These are phyloP conservation scores for Regulus satrapa DNA, from an alignment of 2,113 vertebrate species.

Conservation along the genomic window DNA sequence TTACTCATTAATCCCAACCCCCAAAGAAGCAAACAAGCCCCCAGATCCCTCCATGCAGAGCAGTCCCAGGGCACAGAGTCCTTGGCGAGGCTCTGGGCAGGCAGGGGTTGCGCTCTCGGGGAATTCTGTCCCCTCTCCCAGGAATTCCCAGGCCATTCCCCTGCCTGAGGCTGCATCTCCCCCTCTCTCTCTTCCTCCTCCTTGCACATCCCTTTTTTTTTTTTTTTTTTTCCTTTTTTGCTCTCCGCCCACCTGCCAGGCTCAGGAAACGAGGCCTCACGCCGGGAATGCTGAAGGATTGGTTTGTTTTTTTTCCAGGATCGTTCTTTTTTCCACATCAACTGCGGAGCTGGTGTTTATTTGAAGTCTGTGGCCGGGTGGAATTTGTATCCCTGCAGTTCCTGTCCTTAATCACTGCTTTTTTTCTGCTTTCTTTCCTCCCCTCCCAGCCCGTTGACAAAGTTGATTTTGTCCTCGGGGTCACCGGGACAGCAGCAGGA, in stretches of 20 bases:
- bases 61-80: background rate
- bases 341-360: constrained; percentile 49
- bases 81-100: background rate
- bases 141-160: background rate
- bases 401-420: constrained; percentile 57
- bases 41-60: too few relatives aligned
- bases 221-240: background rate
- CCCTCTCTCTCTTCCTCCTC: fast-evolving
- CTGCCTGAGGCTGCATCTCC: background rate
- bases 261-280: background rate
- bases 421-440: background rate
- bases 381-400: constrained; percentile 50
- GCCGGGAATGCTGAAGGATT: background rate
- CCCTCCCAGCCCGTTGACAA: background rate
- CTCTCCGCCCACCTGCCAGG: background rate
- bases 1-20: too few relatives aligned
- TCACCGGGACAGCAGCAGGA: background rate
- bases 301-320: background rate
- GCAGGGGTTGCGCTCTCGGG: fast-evolving
- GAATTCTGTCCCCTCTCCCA: background rate
- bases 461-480: background rate
- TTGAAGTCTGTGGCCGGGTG: constrained; percentile 23
- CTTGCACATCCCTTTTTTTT: background rate
- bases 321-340: background rate
- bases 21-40: too few relatives aligned